Evolutionary conservation across 2,113 vertebrate genomes (phyloP).

Genomic region (Penelope pileata): DNA sequence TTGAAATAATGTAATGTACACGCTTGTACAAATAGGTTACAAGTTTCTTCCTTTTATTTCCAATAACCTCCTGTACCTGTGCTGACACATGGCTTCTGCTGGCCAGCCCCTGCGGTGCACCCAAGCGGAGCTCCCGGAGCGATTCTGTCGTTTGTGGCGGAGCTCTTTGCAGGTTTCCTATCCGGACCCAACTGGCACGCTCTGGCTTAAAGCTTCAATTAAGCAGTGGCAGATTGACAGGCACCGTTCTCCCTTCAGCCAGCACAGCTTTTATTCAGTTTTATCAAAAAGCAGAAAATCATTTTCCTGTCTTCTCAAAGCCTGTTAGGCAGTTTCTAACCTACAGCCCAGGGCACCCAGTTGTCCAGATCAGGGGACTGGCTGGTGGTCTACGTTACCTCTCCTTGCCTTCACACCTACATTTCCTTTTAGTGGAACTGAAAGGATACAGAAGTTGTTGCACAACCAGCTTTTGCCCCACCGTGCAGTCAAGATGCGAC

Average conservation of each 20-base stretch:
- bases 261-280: neutral
- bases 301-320: neutral
- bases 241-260: neutral
- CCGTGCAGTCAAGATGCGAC: neutral
- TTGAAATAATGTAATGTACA: neutral
- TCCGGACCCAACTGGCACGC: neutral
- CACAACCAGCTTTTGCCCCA: neutral
- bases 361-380: neutral
- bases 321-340: neutral
- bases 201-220: neutral
- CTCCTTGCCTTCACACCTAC: rapidly evolving
- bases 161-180: neutral
- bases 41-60: neutral
- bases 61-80: neutral
- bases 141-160: neutral
- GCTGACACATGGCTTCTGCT: neutral
- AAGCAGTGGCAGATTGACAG: neutral
- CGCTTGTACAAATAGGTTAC: neutral
- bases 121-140: neutral
- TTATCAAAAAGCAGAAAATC: neutral
- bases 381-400: neutral
- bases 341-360: neutral
- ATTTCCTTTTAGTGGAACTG: neutral
- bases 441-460: neutral
- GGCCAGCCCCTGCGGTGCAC: neutral